Evolutionary conservation across 2,113 vertebrate genomes (phyloP).

Genomic region (Pygathrix nemaeus): DNA sequence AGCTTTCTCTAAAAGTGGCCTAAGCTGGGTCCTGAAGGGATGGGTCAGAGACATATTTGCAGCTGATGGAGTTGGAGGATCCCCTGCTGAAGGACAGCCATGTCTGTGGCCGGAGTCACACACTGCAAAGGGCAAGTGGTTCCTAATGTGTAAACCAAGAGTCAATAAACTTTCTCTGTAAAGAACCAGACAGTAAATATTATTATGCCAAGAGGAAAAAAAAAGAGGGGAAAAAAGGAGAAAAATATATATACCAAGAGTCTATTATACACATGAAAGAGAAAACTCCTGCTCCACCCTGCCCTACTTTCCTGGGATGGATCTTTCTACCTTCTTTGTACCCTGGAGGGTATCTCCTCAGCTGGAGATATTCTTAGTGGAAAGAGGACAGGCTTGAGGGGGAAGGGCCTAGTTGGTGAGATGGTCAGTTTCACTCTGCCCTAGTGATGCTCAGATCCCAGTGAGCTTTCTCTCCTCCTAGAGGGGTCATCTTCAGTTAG

Average conservation of each 20-base stretch:
- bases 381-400: neutral
- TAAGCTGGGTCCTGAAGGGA: neutral
- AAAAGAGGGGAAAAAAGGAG: too few relatives aligned
- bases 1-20: neutral
- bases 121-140: neutral
- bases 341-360: neutral
- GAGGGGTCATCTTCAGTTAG: neutral
- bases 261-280: neutral
- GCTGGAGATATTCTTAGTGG: neutral
- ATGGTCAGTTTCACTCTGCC: neutral
- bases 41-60: neutral
- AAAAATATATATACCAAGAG: too few relatives aligned
- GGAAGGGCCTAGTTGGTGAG: neutral
- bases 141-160: neutral
- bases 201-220: neutral
- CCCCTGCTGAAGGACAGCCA: neutral
- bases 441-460: neutral
- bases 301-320: neutral
- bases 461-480: neutral
- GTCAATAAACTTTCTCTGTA: neutral
- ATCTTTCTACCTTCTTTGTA: neutral
- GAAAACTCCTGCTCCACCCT: neutral
- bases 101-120: accelerated
- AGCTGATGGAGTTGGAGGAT: too few relatives aligned
- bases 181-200: neutral